These are phyloP conservation scores for Scotopteryx bipunctaria DNA, from an alignment of 2,888 invertebrate genomes.

Conservation along the genomic window DNA sequence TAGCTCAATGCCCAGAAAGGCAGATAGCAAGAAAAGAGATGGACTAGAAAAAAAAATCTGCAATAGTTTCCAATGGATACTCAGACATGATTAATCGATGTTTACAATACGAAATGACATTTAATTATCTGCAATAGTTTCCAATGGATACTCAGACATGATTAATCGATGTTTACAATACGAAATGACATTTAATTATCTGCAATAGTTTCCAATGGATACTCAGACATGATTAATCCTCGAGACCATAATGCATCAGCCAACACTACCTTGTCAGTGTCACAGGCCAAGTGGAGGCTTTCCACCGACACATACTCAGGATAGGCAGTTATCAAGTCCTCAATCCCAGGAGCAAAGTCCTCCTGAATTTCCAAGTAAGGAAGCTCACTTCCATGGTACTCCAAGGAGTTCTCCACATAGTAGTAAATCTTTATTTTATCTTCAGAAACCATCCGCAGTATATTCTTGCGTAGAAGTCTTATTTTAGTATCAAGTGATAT, in stretches of 20 bases:
- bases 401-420: conserved; percentile 91
- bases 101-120: too few relatives aligned
- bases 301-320: conserved; percentile 90
- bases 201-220: conserved; percentile 79
- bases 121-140: conserved; percentile 70
- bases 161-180: conserved; percentile 85
- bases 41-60: too few relatives aligned
- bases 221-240: conserved; percentile 89
- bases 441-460: conserved; percentile 85
- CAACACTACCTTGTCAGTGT: conserved; percentile 85
- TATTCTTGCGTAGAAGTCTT: conserved; percentile 83
- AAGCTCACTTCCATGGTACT: conserved; percentile 92
- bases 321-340: conserved; percentile 87
- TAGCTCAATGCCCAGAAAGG: too few relatives aligned
- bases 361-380: conserved; percentile 87
- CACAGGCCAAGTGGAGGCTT: conserved; percentile 86
- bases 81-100: too few relatives aligned
- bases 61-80: too few relatives aligned
- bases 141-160: conserved; percentile 86
- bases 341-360: conserved; percentile 87
- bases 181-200: conserved; percentile 55
- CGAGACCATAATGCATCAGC: conserved; percentile 92
- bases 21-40: too few relatives aligned
- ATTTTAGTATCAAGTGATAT: conserved; percentile 86
- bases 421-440: conserved; percentile 88